A percentile compares a stretch with the other conserved stretches of the same genome.
Evolutionary conservation across 2,797 vertebrate species (phyloP).

Genomic region (Nyctalus aviator): DNA sequence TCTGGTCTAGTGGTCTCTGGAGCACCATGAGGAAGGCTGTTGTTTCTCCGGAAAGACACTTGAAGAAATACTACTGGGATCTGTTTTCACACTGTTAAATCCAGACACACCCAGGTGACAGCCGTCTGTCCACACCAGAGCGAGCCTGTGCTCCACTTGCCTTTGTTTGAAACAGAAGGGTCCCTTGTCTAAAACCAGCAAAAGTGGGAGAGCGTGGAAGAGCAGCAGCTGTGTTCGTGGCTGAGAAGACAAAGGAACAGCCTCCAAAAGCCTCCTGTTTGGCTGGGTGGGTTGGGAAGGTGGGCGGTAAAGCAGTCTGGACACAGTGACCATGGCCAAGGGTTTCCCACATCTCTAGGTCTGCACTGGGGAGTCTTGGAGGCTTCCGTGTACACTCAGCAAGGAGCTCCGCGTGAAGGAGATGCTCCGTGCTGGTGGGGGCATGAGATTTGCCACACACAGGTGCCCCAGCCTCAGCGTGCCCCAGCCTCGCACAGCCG

Average conservation of each 20-base stretch:
- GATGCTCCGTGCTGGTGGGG: background rate
- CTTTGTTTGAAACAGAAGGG: background rate
- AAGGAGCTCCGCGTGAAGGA: background rate
- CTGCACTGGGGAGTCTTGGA: too few relatives aligned
- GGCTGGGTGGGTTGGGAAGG: background rate
- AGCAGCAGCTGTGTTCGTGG: background rate
- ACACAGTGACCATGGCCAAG: background rate
- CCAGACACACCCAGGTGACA: background rate
- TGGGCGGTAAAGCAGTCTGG: too few relatives aligned
- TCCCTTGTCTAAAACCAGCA: constrained; percentile 58
- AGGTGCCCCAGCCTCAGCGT: background rate
- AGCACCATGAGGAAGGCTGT: too few relatives aligned
- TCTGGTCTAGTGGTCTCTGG: too few relatives aligned
- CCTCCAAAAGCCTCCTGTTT: background rate
- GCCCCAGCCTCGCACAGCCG: background rate
- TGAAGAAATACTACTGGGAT: background rate
- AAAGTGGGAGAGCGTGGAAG: background rate
- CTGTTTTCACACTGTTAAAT: background rate
- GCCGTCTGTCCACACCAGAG: background rate
- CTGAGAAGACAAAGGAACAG: background rate
- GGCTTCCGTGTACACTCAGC: background rate
- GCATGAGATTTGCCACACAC: background rate
- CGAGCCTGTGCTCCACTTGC: background rate
- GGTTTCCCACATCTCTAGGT: background rate
- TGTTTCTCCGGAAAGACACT: background rate